phyloP scores from a whole-genome alignment of 37 sponge, comb jelly and placozoan species.

The Crambe crambe region DNA sequence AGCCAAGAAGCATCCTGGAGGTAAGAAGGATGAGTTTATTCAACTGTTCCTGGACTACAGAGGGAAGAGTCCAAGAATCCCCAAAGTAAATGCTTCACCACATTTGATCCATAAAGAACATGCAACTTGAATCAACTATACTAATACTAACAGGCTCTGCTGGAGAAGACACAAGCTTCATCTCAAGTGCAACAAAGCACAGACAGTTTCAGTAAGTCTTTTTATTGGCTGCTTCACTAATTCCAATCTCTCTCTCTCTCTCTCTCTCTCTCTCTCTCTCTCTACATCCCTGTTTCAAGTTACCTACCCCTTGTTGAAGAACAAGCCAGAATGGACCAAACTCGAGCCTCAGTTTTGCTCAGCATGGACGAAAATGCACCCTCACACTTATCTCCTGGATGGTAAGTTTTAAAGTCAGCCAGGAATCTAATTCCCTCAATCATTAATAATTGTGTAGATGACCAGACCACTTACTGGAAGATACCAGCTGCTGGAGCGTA shows the following conservation, averaged over 20 bases:
- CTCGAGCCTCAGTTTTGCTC: constrained; percentile 61
- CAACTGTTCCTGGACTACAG: constrained; percentile 36
- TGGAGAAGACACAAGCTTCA: constrained; percentile 11
- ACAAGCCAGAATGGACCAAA: constrained; percentile 55
- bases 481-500: constrained; percentile 69
- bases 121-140: too few relatives aligned
- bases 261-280: constrained; percentile 4
- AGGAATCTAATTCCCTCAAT: too few relatives aligned
- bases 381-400: constrained; percentile 72
- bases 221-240: neutral
- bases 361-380: constrained; percentile 52
- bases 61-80: constrained; percentile 32
- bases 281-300: constrained; percentile 1
- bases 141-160: neutral
- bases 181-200: neutral
- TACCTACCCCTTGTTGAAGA: constrained; percentile 67
- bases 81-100: constrained; percentile 46
- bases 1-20: constrained; percentile 44
- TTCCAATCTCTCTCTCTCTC: too few relatives aligned
- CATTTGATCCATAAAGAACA: neutral
- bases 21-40: constrained; percentile 54
- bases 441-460: too few relatives aligned
- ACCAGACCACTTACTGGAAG: constrained; percentile 66
- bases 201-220: neutral
- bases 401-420: constrained; percentile 16